Percentiles rank a stretch among this genome's conserved stretches.
Conservation (phyloP, 2,113 vertebrate genomes). For the Seriola quinqueradiata region DNA sequence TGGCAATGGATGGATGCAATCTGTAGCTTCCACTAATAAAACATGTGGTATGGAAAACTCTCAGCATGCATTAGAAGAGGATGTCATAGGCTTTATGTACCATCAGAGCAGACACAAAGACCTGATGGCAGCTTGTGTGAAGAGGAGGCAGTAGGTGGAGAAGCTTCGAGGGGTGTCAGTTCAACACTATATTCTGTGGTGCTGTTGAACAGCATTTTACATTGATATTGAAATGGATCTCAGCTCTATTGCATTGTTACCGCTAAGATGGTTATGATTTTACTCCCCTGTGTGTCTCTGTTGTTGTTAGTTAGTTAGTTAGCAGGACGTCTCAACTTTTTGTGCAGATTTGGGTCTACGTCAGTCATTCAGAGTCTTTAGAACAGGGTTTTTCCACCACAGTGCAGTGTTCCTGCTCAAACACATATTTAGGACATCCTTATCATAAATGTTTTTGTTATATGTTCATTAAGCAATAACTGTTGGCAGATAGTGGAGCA, state of each 20-base stretch:
- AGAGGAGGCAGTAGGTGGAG: not conserved
- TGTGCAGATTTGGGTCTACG: too few relatives aligned
- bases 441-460: not conserved
- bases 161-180: not conserved
- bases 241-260: too few relatives aligned
- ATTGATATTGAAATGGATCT: too few relatives aligned
- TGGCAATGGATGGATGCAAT: slow-evolving; percentile 46
- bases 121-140: not conserved
- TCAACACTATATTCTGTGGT: not conserved
- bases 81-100: slow-evolving; percentile 13
- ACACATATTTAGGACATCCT: not conserved
- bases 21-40: slow-evolving; percentile 49
- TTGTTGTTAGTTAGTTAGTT: too few relatives aligned
- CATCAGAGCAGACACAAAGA: slow-evolving; percentile 13
- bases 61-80: slow-evolving; percentile 20
- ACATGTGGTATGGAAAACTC: slow-evolving; percentile 44
- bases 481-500: not conserved
- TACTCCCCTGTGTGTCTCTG: too few relatives aligned
- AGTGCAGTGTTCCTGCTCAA: not conserved
- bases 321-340: too few relatives aligned
- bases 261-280: too few relatives aligned
- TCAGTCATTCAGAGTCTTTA: not conserved
- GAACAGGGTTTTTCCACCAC: not conserved
- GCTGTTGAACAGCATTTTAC: too few relatives aligned
- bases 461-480: not conserved